Evolutionary conservation across 2,113 vertebrate species (phyloP).

Genomic region (Nestor notabilis): DNA sequence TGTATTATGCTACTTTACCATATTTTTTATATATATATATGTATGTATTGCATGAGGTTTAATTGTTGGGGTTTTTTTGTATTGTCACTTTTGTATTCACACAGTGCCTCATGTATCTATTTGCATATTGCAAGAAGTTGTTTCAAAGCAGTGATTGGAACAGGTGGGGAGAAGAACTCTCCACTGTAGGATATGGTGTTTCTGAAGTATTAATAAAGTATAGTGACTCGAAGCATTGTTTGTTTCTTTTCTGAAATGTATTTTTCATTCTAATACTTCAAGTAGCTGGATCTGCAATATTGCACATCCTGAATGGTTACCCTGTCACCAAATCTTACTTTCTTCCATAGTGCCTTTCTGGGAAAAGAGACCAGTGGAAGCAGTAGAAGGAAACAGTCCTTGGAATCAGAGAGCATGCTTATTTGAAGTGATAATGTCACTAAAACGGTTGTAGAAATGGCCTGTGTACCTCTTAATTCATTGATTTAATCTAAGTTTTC

Average conservation of each 20-base stretch:
- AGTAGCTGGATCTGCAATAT: background rate
- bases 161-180: background rate
- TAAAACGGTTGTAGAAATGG: background rate
- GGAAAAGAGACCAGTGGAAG: background rate
- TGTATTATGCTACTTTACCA: constrained; percentile 12
- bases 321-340: background rate
- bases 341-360: background rate
- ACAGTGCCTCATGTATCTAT: constrained; percentile 62
- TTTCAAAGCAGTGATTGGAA: constrained; percentile 17
- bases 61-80: constrained; percentile 36
- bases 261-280: background rate
- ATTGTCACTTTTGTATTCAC: constrained; percentile 60
- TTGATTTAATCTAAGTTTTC: background rate
- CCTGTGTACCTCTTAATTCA: background rate
- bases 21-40: background rate
- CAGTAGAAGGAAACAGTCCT: background rate
- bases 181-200: constrained; percentile 12
- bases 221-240: background rate
- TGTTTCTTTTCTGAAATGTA: background rate
- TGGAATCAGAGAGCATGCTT: background rate
- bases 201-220: constrained; percentile 68
- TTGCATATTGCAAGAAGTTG: constrained; percentile 58
- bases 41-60: constrained; percentile 61
- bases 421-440: background rate
- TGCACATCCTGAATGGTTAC: background rate